Base-by-base conservation (phyloP, 2,113 vertebrate species). In the Dunckerocampus dactyliophorus region DNA sequence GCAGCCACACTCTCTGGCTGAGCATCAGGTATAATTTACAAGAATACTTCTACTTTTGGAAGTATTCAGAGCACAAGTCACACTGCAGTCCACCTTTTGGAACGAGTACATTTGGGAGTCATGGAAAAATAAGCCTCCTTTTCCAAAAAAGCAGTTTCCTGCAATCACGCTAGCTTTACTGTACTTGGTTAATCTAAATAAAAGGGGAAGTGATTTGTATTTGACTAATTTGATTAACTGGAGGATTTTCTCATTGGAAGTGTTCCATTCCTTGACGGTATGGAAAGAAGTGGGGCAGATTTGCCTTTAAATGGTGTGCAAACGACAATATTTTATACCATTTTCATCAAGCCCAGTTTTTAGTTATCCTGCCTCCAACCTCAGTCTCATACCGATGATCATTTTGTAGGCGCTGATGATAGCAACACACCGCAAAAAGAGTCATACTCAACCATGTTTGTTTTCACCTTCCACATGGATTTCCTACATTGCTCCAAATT, bases 141-240 rank as follows among this genome's bases (percentile, higher is more conserved):
- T 71, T 21, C 17, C 28, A 51, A 71, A 65, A 62, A 64, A 55
- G 62, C 63, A 48, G 79, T 83, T 85, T 85, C 66, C 70, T 74
- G 71, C 66, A 89, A 85, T 86, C 75, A 82, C 7, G 3, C 24
- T 62, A 80, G 80, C 82, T 86, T 87, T 83, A 77, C 58, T 75
- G 71, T 73, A 64, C 72, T 82, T 69, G 77, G 64, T 75, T 55
- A 55, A 67, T 85, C 64, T 79, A 79, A 84, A 88, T 85, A 75
- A 82, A 72, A 82, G 19, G n/a, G 10, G 43, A 76, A 64, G 71
- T 76, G 76, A 81, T 82, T 85, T 80, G 70, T 81, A 76, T 82
- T 77, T 62, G 65, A 71, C 75, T 71, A 80, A 77, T 76, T 80
- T 59, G 71, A 87, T 82, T 80, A 81, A 71, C 57, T 72, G 54